phyloP scores from a whole-genome alignment of 2,888 invertebrate genomes.

The Machimus rusticus region DNA sequence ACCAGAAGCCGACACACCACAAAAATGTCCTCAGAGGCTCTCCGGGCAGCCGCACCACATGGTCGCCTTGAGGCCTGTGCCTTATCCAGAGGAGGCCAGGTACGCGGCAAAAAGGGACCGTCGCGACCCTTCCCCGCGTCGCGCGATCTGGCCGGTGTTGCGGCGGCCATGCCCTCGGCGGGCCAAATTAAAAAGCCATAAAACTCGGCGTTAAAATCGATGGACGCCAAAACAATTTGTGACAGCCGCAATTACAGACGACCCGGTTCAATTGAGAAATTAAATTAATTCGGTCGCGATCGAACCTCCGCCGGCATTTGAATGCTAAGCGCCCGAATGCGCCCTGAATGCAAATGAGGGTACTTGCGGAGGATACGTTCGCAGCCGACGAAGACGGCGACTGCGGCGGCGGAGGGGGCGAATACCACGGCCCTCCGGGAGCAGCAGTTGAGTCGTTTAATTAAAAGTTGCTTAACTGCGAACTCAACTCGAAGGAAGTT shows the following conservation, averaged over 20 bases:
- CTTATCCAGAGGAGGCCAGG: neutral
- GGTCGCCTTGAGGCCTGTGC: neutral
- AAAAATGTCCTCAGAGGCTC: constrained; percentile 44
- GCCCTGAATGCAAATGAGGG: constrained; percentile 36
- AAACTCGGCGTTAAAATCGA: constrained; percentile 31
- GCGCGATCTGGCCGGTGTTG: neutral
- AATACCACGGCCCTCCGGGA: neutral
- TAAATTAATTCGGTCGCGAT: constrained; percentile 30
- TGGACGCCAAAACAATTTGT: constrained; percentile 12
- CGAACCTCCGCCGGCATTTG: constrained; percentile 28
- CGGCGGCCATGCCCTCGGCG: neutral
- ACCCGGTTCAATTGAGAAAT: constrained; percentile 25
- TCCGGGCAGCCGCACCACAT: constrained; percentile 1
- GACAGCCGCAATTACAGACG: constrained; percentile 20
- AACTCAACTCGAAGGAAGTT: neutral
- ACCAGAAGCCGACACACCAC: constrained; percentile 49
- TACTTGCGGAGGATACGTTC: neutral
- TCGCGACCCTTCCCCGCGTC: neutral
- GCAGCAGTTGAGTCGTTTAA: constrained; percentile 18
- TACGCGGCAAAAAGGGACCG: neutral
- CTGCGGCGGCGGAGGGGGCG: neutral
- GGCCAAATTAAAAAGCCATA: constrained; percentile 34
- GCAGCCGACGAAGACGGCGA: neutral
- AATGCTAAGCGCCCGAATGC: constrained; percentile 27
- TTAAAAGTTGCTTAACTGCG: constrained; percentile 10